A percentile compares a stretch with the other conserved stretches of the same genome.
Conservation (phyloP, 1,140 invertebrate genomes). For the Maconellicoccus hirsutus region DNA sequence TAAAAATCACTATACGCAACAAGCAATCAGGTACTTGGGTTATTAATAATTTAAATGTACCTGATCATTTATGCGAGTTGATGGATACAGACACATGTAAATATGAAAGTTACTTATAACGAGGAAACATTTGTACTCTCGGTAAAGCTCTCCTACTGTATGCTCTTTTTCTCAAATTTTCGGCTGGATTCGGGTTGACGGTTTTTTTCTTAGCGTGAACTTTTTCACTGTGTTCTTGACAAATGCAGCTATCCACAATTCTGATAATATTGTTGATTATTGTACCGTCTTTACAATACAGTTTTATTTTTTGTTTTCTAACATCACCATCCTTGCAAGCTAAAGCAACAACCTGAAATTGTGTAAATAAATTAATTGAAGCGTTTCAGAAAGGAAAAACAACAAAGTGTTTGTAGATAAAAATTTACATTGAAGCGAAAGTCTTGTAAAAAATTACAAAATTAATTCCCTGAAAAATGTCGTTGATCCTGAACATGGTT, state of each 20-base stretch:
- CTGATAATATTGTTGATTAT: constrained; percentile 23
- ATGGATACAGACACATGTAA: no score
- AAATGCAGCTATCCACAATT: constrained; percentile 18
- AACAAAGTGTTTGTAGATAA: no score
- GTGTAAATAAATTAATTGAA: no score
- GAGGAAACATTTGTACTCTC: background rate
- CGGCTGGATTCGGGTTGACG: background rate
- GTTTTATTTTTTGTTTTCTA: constrained; percentile 13
- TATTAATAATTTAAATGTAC: no score
- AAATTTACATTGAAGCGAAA: no score
- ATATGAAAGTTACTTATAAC: background rate
- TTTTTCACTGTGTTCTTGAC: constrained; percentile 22
- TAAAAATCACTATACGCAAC: no score
- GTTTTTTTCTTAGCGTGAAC: constrained; percentile 19
- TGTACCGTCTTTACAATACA: constrained; percentile 20
- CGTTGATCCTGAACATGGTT: no score
- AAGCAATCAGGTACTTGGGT: no score
- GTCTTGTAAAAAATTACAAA: no score
- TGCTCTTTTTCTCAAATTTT: background rate
- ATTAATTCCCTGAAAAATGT: no score
- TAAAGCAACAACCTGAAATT: constrained; percentile 24
- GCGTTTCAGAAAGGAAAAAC: no score
- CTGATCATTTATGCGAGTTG: no score
- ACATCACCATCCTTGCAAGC: constrained; percentile 22
- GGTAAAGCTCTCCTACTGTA: background rate